A percentile compares a stretch with the other conserved stretches of the same genome.
These are phyloP conservation scores for Manis javanica DNA, from an alignment of 2,797 vertebrate genomes.

Conservation along the genomic window DNA sequence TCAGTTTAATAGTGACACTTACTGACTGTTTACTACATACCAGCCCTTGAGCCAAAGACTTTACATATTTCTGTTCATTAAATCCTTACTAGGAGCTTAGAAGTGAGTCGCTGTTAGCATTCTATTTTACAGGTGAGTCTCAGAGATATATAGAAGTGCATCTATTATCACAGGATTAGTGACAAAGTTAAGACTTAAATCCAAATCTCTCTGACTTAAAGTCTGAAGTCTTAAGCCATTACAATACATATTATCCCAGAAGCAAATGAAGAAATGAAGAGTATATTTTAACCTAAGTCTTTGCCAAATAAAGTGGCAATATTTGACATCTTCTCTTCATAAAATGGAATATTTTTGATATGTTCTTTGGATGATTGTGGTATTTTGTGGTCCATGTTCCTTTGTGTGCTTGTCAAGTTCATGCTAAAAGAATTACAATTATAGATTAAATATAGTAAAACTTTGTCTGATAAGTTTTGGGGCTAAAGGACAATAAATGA, in stretches of 20 bases:
- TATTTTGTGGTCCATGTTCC: neutral
- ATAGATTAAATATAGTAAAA: neutral
- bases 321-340: neutral
- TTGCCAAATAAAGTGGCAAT: neutral
- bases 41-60: neutral
- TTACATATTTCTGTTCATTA: conserved; percentile 20
- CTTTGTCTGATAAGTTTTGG: neutral
- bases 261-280: neutral
- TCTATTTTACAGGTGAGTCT: neutral
- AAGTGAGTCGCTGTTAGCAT: neutral
- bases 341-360: neutral
- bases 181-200: neutral
- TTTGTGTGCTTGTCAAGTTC: neutral
- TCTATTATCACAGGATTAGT: neutral
- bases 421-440: conserved; percentile 4
- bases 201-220: neutral
- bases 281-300: neutral
- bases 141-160: neutral
- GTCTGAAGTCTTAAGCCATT: neutral
- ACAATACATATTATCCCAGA: neutral
- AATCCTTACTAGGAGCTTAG: neutral
- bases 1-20: conserved; percentile 17
- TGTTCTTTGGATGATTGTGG: neutral
- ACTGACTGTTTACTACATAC: neutral
- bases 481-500: neutral